Base-by-base conservation (phyloP, 2,888 invertebrate genomes). In the Pyrochroa serraticornis region DNA sequence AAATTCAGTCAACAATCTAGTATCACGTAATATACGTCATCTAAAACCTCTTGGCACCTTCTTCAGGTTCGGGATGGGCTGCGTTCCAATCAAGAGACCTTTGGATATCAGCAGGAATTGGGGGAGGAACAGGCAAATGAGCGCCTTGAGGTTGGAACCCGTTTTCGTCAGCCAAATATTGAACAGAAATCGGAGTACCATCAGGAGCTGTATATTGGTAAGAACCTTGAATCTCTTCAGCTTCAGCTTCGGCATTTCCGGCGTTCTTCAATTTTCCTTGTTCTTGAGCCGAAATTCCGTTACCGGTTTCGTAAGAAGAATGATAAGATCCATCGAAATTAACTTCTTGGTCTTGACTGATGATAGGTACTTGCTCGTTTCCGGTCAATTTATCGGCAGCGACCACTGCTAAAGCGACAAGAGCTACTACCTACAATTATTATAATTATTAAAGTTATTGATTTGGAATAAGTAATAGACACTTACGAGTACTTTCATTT, bases 61-160 rank as follows among this genome's bases (percentile, higher is more conserved):
- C 62, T 36, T 72, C 72, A 56, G 81, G 82, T 14, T 84, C 86
- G 9, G 87, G 86, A 41, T 86, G 84, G 14, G 86, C 85, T 31
- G 88, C 88, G 63, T 88, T 82, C 75, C 83, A 88, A 35, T 83
- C 87, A 42, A 89, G 78, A 22, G 88, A 85, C 51, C 84, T 83
- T 70, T 86, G 85, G 69, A 90, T 90, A 49, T 84, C 87, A 58
- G 82, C 84, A 46, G 90, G 90, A 60, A 89, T 86, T 58, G 89
- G 89, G 7, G 89, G 68, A n/a, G 64, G 60, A n/a, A 66, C 66
- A 32, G 87, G 87, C 1, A 86, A 74, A 67, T 85, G 85, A 13
- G 80, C 80, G 9, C 85, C 85, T 67, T 80, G 82, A 6, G 88
- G 86, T 73, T 86, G 86, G 81, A 82, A 88, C 45, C 89, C 89